A percentile compares a stretch with the other conserved stretches of the same genome.
These are phyloP conservation scores for Ostrea edulis DNA, from an alignment of 1,140 invertebrate genomes.

Conservation along the genomic window DNA sequence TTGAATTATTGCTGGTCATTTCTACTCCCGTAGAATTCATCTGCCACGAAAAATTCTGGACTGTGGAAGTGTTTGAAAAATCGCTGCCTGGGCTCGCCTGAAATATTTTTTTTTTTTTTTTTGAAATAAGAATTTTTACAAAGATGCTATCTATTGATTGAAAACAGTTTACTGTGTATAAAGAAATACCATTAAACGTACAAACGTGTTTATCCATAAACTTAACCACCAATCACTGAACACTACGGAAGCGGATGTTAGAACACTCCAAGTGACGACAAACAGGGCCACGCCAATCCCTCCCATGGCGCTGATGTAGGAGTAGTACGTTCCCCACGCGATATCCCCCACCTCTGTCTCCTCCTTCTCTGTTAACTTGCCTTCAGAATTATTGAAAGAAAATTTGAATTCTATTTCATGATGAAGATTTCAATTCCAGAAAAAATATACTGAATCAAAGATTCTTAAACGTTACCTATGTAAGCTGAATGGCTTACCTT, in stretches of 20 bases:
- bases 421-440: too few species aligned
- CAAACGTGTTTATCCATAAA: conserved; percentile 81
- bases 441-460: too few species aligned
- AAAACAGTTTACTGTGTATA: not conserved
- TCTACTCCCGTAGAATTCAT: not conserved
- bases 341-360: conserved; percentile 78
- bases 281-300: conserved; percentile 74
- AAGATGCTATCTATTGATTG: not conserved
- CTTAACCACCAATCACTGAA: conserved; percentile 86
- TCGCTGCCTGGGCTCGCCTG: not conserved
- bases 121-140: too few species aligned
- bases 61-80: not conserved
- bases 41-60: not conserved
- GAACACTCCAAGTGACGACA: conserved; percentile 81
- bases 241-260: conserved; percentile 82
- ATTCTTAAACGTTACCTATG: too few species aligned
- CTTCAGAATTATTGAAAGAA: not conserved
- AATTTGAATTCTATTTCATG: too few species aligned
- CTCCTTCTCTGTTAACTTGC: conserved; percentile 75
- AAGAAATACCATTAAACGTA: not conserved
- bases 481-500: not conserved
- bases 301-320: conserved; percentile 83
- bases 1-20: not conserved
- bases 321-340: conserved; percentile 78
- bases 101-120: conserved; percentile 8